Percentiles rank a stretch among this genome's conserved stretches.
Conservation (phyloP, 1,140 invertebrate genomes). For the Tribolium castaneum region DNA sequence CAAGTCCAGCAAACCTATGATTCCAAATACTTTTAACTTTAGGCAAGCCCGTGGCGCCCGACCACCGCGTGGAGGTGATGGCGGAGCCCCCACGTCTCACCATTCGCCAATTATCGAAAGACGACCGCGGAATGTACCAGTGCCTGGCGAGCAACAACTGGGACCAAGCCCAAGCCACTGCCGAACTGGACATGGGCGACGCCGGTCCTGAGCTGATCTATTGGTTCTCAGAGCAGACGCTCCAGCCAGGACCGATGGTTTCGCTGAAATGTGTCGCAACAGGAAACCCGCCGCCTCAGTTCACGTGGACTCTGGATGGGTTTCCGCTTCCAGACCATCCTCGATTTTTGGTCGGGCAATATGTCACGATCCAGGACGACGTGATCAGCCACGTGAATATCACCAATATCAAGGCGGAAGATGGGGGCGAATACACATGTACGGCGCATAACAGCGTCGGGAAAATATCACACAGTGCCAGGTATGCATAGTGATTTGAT, state of each 20-base stretch:
- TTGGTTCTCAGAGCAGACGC: constrained; percentile 90
- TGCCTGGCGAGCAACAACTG: constrained; percentile 88
- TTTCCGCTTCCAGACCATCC: constrained; percentile 81
- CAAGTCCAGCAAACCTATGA: no score
- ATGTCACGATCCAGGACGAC: constrained; percentile 90
- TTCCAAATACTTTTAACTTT: no score
- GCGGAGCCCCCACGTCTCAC: constrained; percentile 68
- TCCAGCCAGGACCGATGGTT: constrained; percentile 87
- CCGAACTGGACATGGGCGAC: constrained; percentile 86
- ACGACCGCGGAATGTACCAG: constrained; percentile 90
- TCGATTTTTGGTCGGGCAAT: constrained; percentile 88
- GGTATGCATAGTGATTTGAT: background rate
- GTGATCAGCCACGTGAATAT: constrained; percentile 96
- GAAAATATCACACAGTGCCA: constrained; percentile 79
- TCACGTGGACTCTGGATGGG: constrained; percentile 89
- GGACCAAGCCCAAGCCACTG: constrained; percentile 85
- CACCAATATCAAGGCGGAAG: constrained; percentile 86
- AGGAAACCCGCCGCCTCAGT: constrained; percentile 90
- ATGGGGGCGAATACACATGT: constrained; percentile 93
- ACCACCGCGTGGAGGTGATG: constrained; percentile 69
- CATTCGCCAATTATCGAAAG: constrained; percentile 77
- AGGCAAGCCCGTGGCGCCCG: constrained; percentile 72
- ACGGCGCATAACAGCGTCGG: constrained; percentile 85
- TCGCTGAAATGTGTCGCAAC: constrained; percentile 91
- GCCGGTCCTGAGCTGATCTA: constrained; percentile 86